Percentiles rank a stretch among this genome's conserved stretches.
Conservation (phyloP, 2,113 vertebrate genomes). For the Centropristis striata region DNA sequence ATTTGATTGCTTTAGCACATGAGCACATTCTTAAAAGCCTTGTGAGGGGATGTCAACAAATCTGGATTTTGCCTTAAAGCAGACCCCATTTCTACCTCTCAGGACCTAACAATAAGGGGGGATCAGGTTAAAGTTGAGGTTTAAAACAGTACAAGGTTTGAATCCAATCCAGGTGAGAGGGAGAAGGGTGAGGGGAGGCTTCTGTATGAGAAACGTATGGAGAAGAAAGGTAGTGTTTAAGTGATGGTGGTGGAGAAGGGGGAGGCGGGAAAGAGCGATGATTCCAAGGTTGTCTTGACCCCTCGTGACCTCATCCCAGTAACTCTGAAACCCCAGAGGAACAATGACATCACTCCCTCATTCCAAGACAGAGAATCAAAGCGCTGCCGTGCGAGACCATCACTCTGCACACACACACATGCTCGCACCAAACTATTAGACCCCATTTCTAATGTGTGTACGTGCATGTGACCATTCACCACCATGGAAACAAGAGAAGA, state of each 20-base stretch:
- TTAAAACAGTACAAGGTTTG: slow-evolving; percentile 68
- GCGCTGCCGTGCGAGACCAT: slow-evolving; percentile 48
- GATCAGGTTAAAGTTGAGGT: slow-evolving; percentile 43
- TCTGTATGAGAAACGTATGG: slow-evolving; percentile 69
- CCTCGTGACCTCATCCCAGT: slow-evolving; percentile 69
- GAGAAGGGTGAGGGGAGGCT: slow-evolving; percentile 36
- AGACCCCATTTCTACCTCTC: slow-evolving; percentile 36
- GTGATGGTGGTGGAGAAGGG: slow-evolving; percentile 37
- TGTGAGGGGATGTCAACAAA: slow-evolving; percentile 36
- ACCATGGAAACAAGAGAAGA: slow-evolving; percentile 76
- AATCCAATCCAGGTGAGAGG: slow-evolving; percentile 80
- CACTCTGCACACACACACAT: slow-evolving; percentile 10
- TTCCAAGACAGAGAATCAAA: slow-evolving; percentile 77
- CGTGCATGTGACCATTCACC: slow-evolving; percentile 68
- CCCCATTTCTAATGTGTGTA: slow-evolving; percentile 58
- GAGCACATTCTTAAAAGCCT: slow-evolving; percentile 27
- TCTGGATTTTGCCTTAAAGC: slow-evolving; percentile 30
- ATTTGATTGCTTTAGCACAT: slow-evolving; percentile 55
- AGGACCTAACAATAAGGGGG: slow-evolving; percentile 14
- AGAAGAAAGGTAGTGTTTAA: slow-evolving; percentile 70
- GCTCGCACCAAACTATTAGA: slow-evolving; percentile 60
- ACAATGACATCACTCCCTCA: slow-evolving; percentile 79
- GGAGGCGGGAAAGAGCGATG: slow-evolving; percentile 33
- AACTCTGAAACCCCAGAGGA: slow-evolving; percentile 77
- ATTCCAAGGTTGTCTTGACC: slow-evolving; percentile 77